Evolutionary conservation across 2,113 vertebrate species (phyloP).

Genomic region (Callorhinus ursinus): DNA sequence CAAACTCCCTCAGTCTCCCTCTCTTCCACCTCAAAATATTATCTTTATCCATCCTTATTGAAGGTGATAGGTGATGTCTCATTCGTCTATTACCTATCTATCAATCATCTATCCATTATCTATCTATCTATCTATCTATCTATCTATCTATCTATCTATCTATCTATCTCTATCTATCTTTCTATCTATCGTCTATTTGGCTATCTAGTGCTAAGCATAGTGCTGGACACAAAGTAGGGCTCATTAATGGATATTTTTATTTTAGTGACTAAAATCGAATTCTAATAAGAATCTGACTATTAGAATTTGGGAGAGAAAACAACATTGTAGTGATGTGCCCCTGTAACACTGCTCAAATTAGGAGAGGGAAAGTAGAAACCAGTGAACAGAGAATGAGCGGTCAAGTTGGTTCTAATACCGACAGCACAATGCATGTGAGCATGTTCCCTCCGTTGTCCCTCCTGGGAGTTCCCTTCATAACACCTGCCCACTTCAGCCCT

Average conservation of each 20-base stretch:
- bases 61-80: neutral
- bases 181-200: neutral
- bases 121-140: neutral
- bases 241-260: neutral
- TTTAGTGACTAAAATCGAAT: neutral
- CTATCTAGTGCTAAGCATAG: neutral
- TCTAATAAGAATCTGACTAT: neutral
- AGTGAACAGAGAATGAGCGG: neutral
- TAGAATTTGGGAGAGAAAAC: neutral
- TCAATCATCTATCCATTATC: no score
- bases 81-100: neutral
- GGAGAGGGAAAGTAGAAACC: neutral
- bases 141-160: no score
- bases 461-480: neutral
- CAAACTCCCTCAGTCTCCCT: neutral
- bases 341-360: neutral
- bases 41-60: neutral
- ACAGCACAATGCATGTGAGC: neutral
- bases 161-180: no score
- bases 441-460: accelerated
- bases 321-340: neutral
- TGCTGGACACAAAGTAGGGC: neutral
- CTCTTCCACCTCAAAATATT: neutral
- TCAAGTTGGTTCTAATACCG: neutral
- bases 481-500: neutral